Conservation (phyloP, 2,113 vertebrate genomes). For the Scomber scombrus region DNA sequence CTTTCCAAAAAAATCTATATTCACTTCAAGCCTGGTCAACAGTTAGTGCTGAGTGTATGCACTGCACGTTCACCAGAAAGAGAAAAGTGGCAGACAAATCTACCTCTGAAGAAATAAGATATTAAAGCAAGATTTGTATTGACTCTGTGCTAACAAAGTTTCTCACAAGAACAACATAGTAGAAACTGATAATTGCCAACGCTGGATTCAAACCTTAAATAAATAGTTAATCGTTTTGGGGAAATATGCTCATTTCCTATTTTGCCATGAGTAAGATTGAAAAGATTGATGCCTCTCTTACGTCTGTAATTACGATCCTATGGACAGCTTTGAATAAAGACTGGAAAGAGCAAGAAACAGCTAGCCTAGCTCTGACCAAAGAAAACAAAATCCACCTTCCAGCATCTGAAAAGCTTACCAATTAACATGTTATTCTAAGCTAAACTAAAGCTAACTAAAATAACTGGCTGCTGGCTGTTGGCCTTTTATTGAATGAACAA, state of each 20-base stretch:
- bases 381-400: no score
- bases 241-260: not conserved
- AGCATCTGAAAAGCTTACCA: no score
- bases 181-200: not conserved
- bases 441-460: not conserved
- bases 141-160: slow-evolving; percentile 17
- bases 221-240: not conserved
- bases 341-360: not conserved
- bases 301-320: not conserved
- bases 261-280: no score
- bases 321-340: not conserved
- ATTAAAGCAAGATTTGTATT: slow-evolving; percentile 17
- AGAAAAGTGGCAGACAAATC: not conserved
- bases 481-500: no score
- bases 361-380: not conserved
- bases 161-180: not conserved
- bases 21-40: slow-evolving; percentile 14
- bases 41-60: slow-evolving; percentile 16
- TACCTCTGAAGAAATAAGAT: not conserved
- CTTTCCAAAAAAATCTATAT: slow-evolving; percentile 22
- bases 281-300: no score
- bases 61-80: not conserved
- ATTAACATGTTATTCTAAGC: no score
- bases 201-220: not conserved
- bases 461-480: not conserved